Percentiles rank a stretch among this genome's conserved stretches.
These are phyloP conservation scores for Vanessa cardui DNA, from an alignment of 2,888 invertebrate species.

Conservation along the genomic window DNA sequence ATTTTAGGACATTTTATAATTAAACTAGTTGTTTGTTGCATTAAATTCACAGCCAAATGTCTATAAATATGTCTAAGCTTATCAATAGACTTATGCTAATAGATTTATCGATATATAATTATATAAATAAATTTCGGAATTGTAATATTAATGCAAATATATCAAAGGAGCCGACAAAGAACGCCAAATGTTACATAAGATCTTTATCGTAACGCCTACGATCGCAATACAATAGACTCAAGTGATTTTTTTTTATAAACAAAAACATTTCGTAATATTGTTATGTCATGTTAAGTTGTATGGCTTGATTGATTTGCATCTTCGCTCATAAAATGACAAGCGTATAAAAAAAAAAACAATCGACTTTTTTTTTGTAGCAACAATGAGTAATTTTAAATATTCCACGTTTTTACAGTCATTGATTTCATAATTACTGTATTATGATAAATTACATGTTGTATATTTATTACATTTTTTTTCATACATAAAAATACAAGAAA, in stretches of 20 bases:
- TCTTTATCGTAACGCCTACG: constrained; percentile 72
- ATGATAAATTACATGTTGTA: constrained; percentile 29
- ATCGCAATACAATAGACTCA: constrained; percentile 55
- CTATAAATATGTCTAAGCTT: too few relatives aligned
- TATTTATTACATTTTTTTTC: constrained; percentile 10
- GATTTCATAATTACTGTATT: constrained; percentile 28
- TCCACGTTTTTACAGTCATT: constrained; percentile 29
- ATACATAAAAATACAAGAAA: too few relatives aligned
- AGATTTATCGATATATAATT: too few relatives aligned
- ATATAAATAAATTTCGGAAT: too few relatives aligned
- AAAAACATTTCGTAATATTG: constrained; percentile 67
- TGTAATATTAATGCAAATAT: constrained; percentile 27
- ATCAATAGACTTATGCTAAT: too few relatives aligned
- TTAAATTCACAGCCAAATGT: too few relatives aligned
- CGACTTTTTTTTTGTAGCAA: constrained; percentile 26
- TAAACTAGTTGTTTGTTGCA: too few relatives aligned
- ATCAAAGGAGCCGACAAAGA: constrained; percentile 61
- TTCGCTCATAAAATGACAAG: constrained; percentile 35
- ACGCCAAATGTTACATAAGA: constrained; percentile 63
- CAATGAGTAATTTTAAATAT: constrained; percentile 22
- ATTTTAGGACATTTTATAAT: too few relatives aligned
- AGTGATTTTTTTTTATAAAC: constrained; percentile 51
- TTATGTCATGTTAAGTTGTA: constrained; percentile 70
- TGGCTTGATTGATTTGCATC: constrained; percentile 68
- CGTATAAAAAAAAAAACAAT: constrained; percentile 31